phyloP scores from a whole-genome alignment of 2,797 vertebrate species.

The Rallus crepitans region DNA sequence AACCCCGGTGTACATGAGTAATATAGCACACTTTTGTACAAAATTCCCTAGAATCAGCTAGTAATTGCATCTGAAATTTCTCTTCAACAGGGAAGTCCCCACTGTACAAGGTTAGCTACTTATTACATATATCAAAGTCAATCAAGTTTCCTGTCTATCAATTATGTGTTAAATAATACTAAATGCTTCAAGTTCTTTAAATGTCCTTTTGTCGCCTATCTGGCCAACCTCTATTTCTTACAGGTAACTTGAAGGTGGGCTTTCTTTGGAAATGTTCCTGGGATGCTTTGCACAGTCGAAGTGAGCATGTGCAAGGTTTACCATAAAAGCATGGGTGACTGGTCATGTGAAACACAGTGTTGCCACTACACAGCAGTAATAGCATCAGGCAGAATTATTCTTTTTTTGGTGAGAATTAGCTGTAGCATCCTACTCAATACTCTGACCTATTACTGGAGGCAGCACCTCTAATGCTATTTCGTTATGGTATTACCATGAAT shows the following conservation, averaged over 20 bases:
- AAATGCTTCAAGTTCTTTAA: background rate
- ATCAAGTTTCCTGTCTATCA: constrained; percentile 56
- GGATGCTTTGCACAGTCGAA: background rate
- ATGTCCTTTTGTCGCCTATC: background rate
- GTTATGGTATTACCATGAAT: background rate
- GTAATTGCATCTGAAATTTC: constrained; percentile 61
- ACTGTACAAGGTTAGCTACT: constrained; percentile 50
- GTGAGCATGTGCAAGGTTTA: background rate
- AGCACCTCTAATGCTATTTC: background rate
- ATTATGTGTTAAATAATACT: background rate
- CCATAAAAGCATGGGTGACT: background rate
- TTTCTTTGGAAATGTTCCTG: background rate
- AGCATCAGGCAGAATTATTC: background rate
- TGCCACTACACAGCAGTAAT: background rate
- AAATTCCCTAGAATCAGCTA: constrained; percentile 72
- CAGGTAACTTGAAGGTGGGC: background rate
- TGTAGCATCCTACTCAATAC: background rate
- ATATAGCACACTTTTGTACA: constrained; percentile 56
- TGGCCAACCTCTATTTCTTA: background rate
- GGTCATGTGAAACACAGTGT: background rate
- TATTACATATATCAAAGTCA: constrained; percentile 46
- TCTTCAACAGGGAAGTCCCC: constrained; percentile 66
- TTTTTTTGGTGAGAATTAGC: background rate
- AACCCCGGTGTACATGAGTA: constrained; percentile 49
- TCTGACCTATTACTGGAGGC: background rate